phyloP scores from a whole-genome alignment of 2,113 vertebrate species.

The Nesospiza acunhae region DNA sequence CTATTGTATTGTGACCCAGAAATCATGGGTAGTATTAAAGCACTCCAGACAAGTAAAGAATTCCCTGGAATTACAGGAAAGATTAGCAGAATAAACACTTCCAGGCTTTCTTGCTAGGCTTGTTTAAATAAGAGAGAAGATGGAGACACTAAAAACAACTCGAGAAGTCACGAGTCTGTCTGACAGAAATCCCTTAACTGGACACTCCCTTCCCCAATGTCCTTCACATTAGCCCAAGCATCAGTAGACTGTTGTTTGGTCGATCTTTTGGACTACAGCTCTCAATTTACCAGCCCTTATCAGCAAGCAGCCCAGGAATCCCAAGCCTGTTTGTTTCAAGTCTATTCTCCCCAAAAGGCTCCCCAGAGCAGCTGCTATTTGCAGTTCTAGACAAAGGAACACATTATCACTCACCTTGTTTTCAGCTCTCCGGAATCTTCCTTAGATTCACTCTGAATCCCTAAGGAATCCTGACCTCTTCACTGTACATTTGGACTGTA shows the following conservation, averaged over 20 bases:
- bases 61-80: not conserved
- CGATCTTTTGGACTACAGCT: not conserved
- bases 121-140: conserved; percentile 27
- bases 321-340: not conserved
- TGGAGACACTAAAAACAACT: not conserved
- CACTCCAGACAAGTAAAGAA: not conserved
- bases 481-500: not conserved
- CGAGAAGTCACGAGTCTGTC: not conserved
- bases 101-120: not conserved
- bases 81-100: conserved; percentile 31
- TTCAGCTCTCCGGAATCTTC: not conserved
- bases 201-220: not conserved
- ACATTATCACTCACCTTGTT: not conserved
- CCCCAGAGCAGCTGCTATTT: not conserved
- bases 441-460: not conserved
- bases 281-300: conserved; percentile 31
- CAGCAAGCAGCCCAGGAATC: not conserved
- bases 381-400: not conserved
- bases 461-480: not conserved
- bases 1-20: not conserved
- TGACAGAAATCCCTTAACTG: not conserved
- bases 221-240: not conserved
- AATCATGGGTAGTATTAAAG: not conserved
- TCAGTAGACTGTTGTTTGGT: not conserved
- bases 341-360: not conserved